Percentiles rank a stretch among this genome's conserved stretches.
Evolutionary conservation across 2,888 invertebrate genomes (phyloP).

Genomic region (Tetrapedia diversipes): DNA sequence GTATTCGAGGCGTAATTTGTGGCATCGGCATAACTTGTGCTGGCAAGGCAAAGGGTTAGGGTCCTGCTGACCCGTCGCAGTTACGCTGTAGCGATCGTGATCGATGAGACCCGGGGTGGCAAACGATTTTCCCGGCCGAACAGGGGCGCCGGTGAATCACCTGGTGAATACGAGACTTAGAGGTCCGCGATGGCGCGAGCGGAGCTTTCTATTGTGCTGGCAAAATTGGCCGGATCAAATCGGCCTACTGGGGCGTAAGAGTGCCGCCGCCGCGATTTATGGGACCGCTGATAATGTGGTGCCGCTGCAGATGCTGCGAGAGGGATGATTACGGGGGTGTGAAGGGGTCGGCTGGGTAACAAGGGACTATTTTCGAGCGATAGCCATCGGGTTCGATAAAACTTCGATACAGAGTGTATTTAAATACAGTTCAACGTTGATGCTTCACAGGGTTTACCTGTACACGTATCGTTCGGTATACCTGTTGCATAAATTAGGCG

Average conservation of each 20-base stretch:
- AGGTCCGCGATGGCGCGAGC: not conserved
- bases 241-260: slow-evolving; percentile 9
- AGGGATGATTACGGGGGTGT: slow-evolving; percentile 25
- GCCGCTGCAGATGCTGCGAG: slow-evolving; percentile 22
- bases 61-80: not conserved
- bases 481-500: no score
- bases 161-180: not conserved
- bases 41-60: no score
- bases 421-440: no score
- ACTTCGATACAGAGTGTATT: no score
- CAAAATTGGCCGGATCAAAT: slow-evolving; percentile 24
- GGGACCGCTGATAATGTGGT: slow-evolving; percentile 24
- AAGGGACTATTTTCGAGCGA: no score
- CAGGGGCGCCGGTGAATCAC: not conserved
- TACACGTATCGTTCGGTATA: no score
- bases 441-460: no score
- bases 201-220: not conserved
- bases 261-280: slow-evolving; percentile 23
- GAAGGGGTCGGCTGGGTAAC: slow-evolving; percentile 7
- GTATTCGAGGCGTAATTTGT: no score
- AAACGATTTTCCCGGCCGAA: not conserved
- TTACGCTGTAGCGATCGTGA: not conserved
- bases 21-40: no score
- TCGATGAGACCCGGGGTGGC: not conserved
- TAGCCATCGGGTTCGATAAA: no score